Base-by-base conservation (phyloP, 1,140 invertebrate genomes). In the Drosophila melanica region DNA sequence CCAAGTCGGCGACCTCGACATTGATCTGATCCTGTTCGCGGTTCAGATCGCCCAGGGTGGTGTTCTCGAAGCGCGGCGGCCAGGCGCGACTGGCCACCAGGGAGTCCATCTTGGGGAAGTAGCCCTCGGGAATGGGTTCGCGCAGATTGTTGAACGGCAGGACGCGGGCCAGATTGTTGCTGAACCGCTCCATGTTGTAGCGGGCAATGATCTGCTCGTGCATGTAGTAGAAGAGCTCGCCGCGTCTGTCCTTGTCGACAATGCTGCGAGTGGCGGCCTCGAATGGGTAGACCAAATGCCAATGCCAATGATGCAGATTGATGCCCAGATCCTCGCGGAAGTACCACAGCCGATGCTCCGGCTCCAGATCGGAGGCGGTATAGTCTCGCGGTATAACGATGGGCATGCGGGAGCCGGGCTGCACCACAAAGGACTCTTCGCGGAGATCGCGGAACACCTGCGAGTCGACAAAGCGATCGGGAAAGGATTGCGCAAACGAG, bases 221-320 rank as follows among this genome's bases (percentile, higher is more conserved):
- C 95, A 96, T 96, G 80, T 96, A 96, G 75, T 95, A 96, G 92
- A 96, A 96, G 0, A 96, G 92, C 85, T 96, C 96, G 1, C 96
- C 96, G 18, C 95, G 93, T 27, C 95, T 91, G 91, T 96, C 95
- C 90, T 95, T 95, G 77, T 93, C 91, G 1, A 96, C 95, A 50
- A 95, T 93, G 41, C 90, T 80, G n/a, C 92, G 92, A 50, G 93
- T 91, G 11, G 93, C 90, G 1, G 94, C 93, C 63, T 95, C 94
- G 80, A 95, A 95, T 1, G 96, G 96, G 81, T 96, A 97, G 3
- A 96, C 95, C 59, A 97, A 92, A 92, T 97, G 96, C 96, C 94
- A 96, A 92, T 97, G 96, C 96, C 96, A 98, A 81, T 98, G 96
- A 90, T 95, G 95, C 1, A 95, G 93, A 91, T 96, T 96, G 81